These are phyloP conservation scores for Drosophila demipolita DNA, from an alignment of 2,888 invertebrate species.

Conservation along the genomic window DNA sequence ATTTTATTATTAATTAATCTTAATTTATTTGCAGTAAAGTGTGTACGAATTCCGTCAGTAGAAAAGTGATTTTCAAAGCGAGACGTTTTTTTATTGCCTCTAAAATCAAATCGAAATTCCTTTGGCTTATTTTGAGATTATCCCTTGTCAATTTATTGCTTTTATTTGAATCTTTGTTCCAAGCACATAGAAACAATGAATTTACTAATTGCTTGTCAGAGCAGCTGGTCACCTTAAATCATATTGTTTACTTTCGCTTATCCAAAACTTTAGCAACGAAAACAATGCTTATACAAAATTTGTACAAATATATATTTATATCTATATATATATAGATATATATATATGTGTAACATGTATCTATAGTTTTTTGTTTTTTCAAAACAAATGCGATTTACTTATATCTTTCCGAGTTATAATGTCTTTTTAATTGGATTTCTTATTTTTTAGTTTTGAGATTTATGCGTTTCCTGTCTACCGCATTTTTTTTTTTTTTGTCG, in stretches of 20 bases:
- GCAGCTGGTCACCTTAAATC: slow-evolving; percentile 48
- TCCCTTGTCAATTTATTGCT: neutral
- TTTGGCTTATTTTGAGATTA: slow-evolving; percentile 2
- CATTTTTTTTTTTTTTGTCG: neutral
- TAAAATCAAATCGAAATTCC: neutral
- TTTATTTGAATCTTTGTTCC: slow-evolving; percentile 3
- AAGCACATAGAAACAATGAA: slow-evolving; percentile 29
- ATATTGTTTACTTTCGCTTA: slow-evolving; percentile 63
- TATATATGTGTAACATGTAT: neutral
- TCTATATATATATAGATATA: slow-evolving; percentile 1
- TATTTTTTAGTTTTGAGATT: slow-evolving; percentile 50
- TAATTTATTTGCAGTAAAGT: neutral
- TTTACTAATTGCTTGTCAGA: slow-evolving; percentile 33
- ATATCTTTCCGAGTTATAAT: slow-evolving; percentile 48
- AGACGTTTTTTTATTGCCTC: neutral
- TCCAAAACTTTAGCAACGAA: slow-evolving; percentile 63
- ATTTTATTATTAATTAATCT: neutral
- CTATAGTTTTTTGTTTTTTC: slow-evolving; percentile 29
- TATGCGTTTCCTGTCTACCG: slow-evolving; percentile 43
- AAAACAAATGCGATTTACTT: slow-evolving; percentile 27
- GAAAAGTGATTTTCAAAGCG: neutral
- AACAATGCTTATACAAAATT: slow-evolving; percentile 23
- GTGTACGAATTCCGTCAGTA: neutral
- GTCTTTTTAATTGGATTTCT: slow-evolving; percentile 70
- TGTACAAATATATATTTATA: slow-evolving; percentile 1